phyloP scores from a whole-genome alignment of 64 coral and sea anemone species.

The Orbicella faveolata region DNA sequence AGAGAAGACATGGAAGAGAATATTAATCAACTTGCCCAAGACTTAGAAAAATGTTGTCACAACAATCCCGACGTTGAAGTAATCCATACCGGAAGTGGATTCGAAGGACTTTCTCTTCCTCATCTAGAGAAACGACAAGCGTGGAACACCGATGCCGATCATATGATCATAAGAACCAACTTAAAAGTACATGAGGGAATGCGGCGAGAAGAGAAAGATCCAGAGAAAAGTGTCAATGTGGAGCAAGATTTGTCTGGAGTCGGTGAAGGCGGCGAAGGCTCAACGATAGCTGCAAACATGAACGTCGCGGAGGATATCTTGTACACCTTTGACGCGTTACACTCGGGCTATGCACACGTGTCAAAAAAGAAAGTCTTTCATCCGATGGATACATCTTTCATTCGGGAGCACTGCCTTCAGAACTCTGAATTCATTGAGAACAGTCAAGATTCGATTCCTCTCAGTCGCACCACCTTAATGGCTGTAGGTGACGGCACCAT shows the following conservation, averaged over 20 bases:
- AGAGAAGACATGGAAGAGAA: slow-evolving; percentile 53
- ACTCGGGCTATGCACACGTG: slow-evolving; percentile 62
- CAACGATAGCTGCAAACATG: neutral
- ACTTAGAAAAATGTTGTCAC: slow-evolving; percentile 53
- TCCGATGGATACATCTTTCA: neutral
- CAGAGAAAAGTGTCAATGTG: neutral
- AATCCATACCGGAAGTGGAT: slow-evolving; percentile 77
- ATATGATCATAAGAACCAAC: slow-evolving; percentile 78
- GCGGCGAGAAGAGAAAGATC: neutral
- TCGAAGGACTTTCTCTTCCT: slow-evolving; percentile 75
- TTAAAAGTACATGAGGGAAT: slow-evolving; percentile 44
- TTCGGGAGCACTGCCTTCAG: slow-evolving; percentile 41
- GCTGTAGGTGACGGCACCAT: slow-evolving; percentile 4
- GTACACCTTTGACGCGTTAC: slow-evolving; percentile 54
- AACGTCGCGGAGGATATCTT: slow-evolving; percentile 2
- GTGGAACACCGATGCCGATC: slow-evolving; percentile 90
- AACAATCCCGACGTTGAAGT: slow-evolving; percentile 58
- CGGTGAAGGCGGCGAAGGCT: neutral
- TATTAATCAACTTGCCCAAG: slow-evolving; percentile 27
- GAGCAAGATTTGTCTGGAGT: neutral
- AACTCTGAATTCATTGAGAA: slow-evolving; percentile 58
- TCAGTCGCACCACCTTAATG: slow-evolving; percentile 6
- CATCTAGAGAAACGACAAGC: slow-evolving; percentile 3
- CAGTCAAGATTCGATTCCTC: slow-evolving; percentile 39
- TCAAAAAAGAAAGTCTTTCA: slow-evolving; percentile 10